Conservation (phyloP, 2,797 vertebrate genomes). For the Perodicticus potto region DNA sequence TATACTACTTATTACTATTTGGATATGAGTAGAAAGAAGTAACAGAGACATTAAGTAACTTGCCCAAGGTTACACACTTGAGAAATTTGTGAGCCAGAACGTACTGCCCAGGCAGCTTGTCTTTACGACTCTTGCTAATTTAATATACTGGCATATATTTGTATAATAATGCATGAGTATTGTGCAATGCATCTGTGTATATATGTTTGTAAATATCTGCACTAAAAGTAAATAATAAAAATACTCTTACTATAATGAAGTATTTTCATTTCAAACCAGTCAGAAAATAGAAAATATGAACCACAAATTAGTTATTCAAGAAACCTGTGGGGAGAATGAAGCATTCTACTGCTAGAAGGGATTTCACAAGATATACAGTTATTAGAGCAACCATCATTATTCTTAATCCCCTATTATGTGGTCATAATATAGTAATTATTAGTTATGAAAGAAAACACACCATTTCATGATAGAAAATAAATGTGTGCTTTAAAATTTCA, state of each 20-base stretch:
- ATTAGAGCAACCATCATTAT: conserved; percentile 47
- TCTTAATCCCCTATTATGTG: conserved; percentile 60
- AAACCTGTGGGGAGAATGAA: conserved; percentile 43
- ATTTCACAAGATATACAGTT: conserved; percentile 55
- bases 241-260: conserved; percentile 14
- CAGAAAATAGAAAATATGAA: conserved; percentile 49
- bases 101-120: not conserved
- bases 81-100: not conserved
- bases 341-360: conserved; percentile 49
- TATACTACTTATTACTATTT: not conserved
- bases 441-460: conserved; percentile 62
- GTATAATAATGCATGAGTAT: not conserved
- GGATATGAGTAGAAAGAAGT: not conserved
- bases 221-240: conserved; percentile 32
- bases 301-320: conserved; percentile 46
- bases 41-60: not conserved
- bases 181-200: not conserved
- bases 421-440: conserved; percentile 49
- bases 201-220: conserved; percentile 55
- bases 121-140: not conserved
- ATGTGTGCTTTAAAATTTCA: conserved; percentile 52
- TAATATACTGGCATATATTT: not conserved
- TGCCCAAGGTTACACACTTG: not conserved
- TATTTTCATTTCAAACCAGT: conserved; percentile 61
- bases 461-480: conserved; percentile 65